A percentile compares a stretch with the other conserved stretches of the same genome.
These are phyloP conservation scores for Myrmecophaga tridactyla DNA, from an alignment of 2,113 vertebrate species.

Conservation along the genomic window DNA sequence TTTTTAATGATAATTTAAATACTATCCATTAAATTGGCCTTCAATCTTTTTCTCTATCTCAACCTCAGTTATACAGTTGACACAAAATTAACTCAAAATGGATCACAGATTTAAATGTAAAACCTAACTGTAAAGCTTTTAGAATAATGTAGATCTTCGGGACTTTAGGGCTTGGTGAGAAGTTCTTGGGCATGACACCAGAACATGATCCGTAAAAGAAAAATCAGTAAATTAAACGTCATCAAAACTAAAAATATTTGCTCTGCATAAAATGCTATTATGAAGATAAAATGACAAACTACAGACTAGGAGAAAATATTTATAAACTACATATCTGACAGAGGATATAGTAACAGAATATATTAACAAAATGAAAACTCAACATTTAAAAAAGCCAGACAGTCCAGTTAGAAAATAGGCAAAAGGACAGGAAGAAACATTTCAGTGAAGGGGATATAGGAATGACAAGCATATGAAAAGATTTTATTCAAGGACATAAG, in stretches of 20 bases:
- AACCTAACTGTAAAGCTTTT: background rate
- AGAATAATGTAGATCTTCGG: background rate
- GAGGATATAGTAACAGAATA: background rate
- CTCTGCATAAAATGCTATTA: background rate
- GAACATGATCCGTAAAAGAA: background rate
- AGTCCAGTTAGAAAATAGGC: background rate
- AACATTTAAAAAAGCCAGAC: background rate
- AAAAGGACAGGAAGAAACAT: background rate
- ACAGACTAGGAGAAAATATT: background rate
- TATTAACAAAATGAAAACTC: slow-evolving; percentile 16
- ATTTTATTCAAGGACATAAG: background rate
- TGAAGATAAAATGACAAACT: background rate
- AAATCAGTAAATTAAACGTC: background rate
- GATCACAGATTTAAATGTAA: slow-evolving; percentile 32
- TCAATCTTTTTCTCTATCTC: background rate
- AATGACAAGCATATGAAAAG: slow-evolving; percentile 8
- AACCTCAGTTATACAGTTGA: background rate
- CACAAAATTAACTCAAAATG: slow-evolving; percentile 40
- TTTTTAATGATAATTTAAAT: slow-evolving; percentile 33
- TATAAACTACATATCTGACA: background rate
- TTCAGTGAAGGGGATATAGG: background rate
- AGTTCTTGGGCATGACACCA: background rate
- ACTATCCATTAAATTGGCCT: slow-evolving; percentile 7
- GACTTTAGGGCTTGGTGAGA: background rate
- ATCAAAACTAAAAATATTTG: slow-evolving; percentile 22